Conservation (phyloP, 2,797 vertebrate species). For the Phylloscopus collybita region DNA sequence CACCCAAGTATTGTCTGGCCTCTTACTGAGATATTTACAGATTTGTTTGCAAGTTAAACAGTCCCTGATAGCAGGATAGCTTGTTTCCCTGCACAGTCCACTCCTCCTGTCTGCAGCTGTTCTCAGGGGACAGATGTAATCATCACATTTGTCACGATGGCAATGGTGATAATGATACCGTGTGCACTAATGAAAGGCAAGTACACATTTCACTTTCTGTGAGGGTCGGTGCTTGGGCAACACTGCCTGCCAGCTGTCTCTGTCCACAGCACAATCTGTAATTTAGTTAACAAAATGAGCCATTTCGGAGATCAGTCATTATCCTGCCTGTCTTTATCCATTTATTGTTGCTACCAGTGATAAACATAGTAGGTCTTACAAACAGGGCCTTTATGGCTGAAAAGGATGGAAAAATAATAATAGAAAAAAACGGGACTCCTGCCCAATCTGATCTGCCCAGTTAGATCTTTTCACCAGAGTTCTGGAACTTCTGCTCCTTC, state of each 20-base stretch:
- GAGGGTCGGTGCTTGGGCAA: slow-evolving; percentile 22
- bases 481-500: background rate
- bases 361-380: slow-evolving; percentile 5
- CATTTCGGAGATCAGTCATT: slow-evolving; percentile 65
- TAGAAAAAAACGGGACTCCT: background rate
- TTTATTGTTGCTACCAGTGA: slow-evolving; percentile 42
- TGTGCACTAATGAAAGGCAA: slow-evolving; percentile 62
- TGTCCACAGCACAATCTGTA: slow-evolving; percentile 64
- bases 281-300: slow-evolving; percentile 79
- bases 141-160: slow-evolving; percentile 57
- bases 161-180: slow-evolving; percentile 49
- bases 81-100: slow-evolving; percentile 13
- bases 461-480: background rate
- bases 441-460: background rate
- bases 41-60: background rate
- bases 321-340: slow-evolving; percentile 44
- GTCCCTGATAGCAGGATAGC: background rate
- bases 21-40: background rate
- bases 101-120: slow-evolving; percentile 46
- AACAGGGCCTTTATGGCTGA: background rate
- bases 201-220: slow-evolving; percentile 41
- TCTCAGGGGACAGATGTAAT: slow-evolving; percentile 47
- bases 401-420: background rate
- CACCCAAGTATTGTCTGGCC: background rate
- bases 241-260: slow-evolving; percentile 56